Evolutionary conservation across 2,113 vertebrate species (phyloP), one percentile per base, ranked within the genome.

Genomic region (Etia nguti): DNA sequence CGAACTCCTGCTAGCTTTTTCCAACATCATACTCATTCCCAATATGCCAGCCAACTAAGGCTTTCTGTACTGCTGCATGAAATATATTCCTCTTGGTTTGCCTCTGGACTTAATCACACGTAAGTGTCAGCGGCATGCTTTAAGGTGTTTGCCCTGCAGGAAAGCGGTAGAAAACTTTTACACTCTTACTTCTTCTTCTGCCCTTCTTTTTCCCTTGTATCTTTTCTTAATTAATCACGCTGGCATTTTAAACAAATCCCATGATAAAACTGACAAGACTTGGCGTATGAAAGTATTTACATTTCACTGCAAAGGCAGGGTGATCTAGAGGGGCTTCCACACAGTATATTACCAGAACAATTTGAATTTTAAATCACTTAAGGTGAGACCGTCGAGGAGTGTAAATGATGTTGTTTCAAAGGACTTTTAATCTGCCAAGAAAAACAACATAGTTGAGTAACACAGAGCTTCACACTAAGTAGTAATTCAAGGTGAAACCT

Each of bases 401-500:
- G 31, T 29, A 68, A 87, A 81, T 6, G 1, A 0, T 65, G 41
- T 46, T 50, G 54, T 77, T 77, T 26, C 70, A 0, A 86, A 87
- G 41, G 79, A 55, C 20, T 81, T 84, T 80, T 70, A 24, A 18
- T 52, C 22, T 34, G 22, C 41, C 1, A 12, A 38, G 24, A 79
- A 62, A 83, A 81, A 73, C 68, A 73, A n/a, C 50, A 73, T 89
- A 12, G 68, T 50, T 62, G 54, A 85, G 18, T 34, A 80, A 43
- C 31, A 26, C 41, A 48, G 18, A 82, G 81, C 57, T 81, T 3
- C 13, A 57, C 6, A 31, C 54, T 68, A 18, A 86, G 54, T 29
- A 86, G 54, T 4, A 9, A 81, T 75, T 88, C 87, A 91, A 90
- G 92, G 92, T 88, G 82, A 94, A 92, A 73, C 54, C 26, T 68